Base-by-base conservation (phyloP, 2,888 invertebrate species). In the Anaspis maculata region DNA sequence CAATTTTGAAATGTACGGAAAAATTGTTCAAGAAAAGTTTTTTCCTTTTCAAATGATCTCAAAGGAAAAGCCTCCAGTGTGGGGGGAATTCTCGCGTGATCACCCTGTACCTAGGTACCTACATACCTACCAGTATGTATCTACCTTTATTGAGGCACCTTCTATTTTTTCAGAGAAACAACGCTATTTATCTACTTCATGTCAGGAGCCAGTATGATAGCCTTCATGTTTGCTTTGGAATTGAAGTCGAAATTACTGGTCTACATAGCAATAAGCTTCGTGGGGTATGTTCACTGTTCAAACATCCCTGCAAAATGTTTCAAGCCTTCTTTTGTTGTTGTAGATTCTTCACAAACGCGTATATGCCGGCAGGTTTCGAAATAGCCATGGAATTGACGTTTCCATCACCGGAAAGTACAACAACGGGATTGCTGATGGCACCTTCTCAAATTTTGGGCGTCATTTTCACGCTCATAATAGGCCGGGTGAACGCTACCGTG, bases 341-440 rank as follows among this genome's bases (percentile, higher is more conserved):
- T 27, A 54, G 54, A 5, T 32, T 52, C 11, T 55, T 54, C 28
- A 44, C 46, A 6, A 52, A 45, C 30, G 45, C 52, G 14, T 57
- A 54, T 26, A 47, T 52, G 48, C 44, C 50, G 3, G 50, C 49
- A 13, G 56, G 55, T 21, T 52, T 51, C 31, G 55, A 56, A 39
- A 30, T 54, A 16, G 56, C 52, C 2, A 47, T 53, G 22, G 57
- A 57, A 41, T 32, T 57, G 19, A 52, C 57, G 7, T 55, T 45
- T 40, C 57, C 57, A 16, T 39, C 48, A 6, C 48, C 52, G 11
- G 57, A 57, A 42, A 46, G 49, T 26, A 54, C 54, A 9, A 47
- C 54, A 5, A 48, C 52, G n/a, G 56, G 56, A 23, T 34, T 57
- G 21, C 30, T 57, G 21, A 50, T 49, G 27, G 52, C 54, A 3